Evolutionary conservation across 92 coral and sea anemone species (phyloP).

Genomic region (Parazoanthus darwini): DNA sequence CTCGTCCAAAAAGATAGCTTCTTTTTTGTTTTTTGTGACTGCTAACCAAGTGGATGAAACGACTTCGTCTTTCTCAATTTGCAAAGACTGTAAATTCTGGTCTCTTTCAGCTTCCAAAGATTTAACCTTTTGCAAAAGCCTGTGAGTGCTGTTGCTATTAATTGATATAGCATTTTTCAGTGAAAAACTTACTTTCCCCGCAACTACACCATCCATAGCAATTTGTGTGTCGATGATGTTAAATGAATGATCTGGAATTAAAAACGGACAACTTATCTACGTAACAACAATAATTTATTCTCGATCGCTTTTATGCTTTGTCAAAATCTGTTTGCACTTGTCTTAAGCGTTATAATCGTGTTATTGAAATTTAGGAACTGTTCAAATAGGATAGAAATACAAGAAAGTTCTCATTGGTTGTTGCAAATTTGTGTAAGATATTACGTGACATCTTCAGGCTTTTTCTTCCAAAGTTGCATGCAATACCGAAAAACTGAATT

Average conservation of each 20-base stretch:
- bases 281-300: constrained; percentile 31
- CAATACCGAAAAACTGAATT: neutral
- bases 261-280: neutral
- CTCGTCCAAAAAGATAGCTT: constrained; percentile 19
- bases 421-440: neutral
- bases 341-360: constrained; percentile 4
- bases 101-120: constrained; percentile 76
- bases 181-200: constrained; percentile 63
- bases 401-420: constrained; percentile 27
- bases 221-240: neutral
- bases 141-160: constrained; percentile 55
- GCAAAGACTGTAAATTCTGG: constrained; percentile 64
- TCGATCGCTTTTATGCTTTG: neutral
- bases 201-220: constrained; percentile 57
- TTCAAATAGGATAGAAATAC: constrained; percentile 15
- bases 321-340: constrained; percentile 20
- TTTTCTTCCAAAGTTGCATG: neutral
- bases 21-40: constrained; percentile 35
- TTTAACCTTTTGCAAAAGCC: constrained; percentile 58
- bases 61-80: constrained; percentile 67
- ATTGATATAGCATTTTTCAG: constrained; percentile 66
- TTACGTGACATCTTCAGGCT: neutral
- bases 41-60: constrained; percentile 36
- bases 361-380: constrained; percentile 19
- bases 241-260: constrained; percentile 7